phyloP scores from a whole-genome alignment of 2,888 invertebrate genomes.

The Meteorus cinctellus region DNA sequence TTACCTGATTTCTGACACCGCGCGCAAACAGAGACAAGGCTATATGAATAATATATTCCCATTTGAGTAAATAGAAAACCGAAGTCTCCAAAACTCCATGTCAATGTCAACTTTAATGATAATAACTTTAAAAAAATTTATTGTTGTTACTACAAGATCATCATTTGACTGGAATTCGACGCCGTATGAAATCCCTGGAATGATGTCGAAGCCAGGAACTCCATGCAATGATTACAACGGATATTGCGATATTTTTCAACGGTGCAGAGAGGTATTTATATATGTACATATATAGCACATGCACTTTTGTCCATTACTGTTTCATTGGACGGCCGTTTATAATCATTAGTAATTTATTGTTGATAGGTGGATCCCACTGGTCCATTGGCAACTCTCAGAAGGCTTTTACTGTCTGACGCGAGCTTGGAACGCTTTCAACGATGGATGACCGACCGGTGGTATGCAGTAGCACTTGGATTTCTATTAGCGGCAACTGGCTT shows the following conservation, averaged over 20 bases:
- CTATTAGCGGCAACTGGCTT: slow-evolving; percentile 82
- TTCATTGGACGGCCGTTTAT: slow-evolving; percentile 1
- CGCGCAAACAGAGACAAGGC: too few species aligned
- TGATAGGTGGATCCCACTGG: slow-evolving; percentile 86
- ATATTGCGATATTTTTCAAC: slow-evolving; percentile 81
- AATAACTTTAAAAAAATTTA: neutral
- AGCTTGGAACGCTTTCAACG: slow-evolving; percentile 89
- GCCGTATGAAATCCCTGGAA: slow-evolving; percentile 92
- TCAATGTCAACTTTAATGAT: neutral
- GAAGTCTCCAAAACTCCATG: too few species aligned
- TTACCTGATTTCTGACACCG: too few species aligned
- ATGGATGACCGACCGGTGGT: slow-evolving; percentile 92
- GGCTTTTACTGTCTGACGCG: slow-evolving; percentile 88
- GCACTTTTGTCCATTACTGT: slow-evolving; percentile 1
- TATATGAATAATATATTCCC: too few species aligned
- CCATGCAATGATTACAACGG: slow-evolving; percentile 94
- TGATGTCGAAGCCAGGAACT: slow-evolving; percentile 93
- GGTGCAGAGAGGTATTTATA: slow-evolving; percentile 83
- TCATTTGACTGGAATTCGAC: slow-evolving; percentile 90
- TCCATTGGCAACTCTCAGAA: slow-evolving; percentile 88
- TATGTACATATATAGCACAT: neutral
- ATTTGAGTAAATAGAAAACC: too few species aligned
- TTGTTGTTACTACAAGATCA: slow-evolving; percentile 74
- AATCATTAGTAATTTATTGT: slow-evolving; percentile 10
- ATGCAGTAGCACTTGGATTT: slow-evolving; percentile 84